Percentiles rank a stretch among this genome's conserved stretches.
phyloP scores from a whole-genome alignment of 2,113 vertebrate species.

The Callaeas wilsoni region DNA sequence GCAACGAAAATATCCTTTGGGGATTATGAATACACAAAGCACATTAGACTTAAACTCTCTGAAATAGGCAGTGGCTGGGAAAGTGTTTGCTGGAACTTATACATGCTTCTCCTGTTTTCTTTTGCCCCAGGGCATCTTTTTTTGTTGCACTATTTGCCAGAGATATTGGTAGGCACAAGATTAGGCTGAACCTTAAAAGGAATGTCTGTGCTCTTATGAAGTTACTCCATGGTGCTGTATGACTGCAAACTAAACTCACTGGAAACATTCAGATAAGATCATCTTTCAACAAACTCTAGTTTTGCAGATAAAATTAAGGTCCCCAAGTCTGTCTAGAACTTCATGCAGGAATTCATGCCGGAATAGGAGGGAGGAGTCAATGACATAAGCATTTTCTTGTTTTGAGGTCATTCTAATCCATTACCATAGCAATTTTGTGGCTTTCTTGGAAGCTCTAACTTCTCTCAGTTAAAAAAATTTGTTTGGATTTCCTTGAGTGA shows the following conservation, averaged over 20 bases:
- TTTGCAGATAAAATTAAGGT: background rate
- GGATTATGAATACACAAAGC: background rate
- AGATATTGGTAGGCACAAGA: background rate
- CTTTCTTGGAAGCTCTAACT: background rate
- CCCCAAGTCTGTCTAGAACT: background rate
- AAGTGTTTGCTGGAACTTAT: background rate
- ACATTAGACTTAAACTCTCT: background rate
- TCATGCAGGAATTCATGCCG: background rate
- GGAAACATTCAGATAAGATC: background rate
- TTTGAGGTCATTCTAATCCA: background rate
- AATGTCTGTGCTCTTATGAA: background rate
- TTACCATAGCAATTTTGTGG: background rate
- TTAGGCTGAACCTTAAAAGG: background rate
- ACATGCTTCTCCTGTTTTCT: background rate
- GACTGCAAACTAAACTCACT: background rate
- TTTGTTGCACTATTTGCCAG: background rate
- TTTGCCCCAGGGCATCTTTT: background rate
- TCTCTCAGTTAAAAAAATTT: background rate
- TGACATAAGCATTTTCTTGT: background rate
- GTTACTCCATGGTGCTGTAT: background rate
- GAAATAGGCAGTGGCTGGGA: background rate
- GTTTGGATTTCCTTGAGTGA: background rate
- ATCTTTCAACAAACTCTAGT: background rate
- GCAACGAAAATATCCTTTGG: background rate
- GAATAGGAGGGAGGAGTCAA: background rate